Base-by-base conservation (phyloP, 2,888 invertebrate genomes). In the Drosophila ezoana region DNA sequence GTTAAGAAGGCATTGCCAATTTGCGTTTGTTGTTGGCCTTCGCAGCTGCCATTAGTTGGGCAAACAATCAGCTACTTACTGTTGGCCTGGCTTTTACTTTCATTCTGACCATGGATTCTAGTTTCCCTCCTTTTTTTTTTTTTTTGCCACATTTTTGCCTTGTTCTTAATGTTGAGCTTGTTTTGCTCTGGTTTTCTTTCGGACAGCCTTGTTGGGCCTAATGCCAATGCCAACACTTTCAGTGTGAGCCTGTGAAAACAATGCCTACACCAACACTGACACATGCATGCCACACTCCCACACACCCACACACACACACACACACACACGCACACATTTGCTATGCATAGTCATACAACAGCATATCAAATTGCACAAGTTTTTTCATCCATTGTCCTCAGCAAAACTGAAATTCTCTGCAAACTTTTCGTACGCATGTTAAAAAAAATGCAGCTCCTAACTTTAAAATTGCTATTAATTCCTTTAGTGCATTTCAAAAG, bases 191-290 rank as follows among this genome's bases (percentile, higher is more conserved):
- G 56, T 56, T 76, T 71, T 65, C 44, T 82, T 82, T 70, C 40
- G 23, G 66, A 38, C 65, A 75, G 70, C 70, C 83, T 79, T 87
- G 83, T 68, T 72, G 41, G 80, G 83, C 51, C 66, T 88, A 88
- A 82, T 82, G 89, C 76, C 76, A 79, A 45, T 67, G 71, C 76
- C 82, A 88, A 86, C 88, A 82, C 71, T 79, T 79, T 82, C 47
- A 59, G 51, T 70, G 72, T 58, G 53, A 43, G 87, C 80, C 76
- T 65, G 66, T 44, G 58, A 88, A 82, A 82, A 71, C 86, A 81
- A 76, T 58, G 68, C 68, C 57, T 28, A 37, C 28, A 43, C 35
- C 14, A 41, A 38, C 16, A 56, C 11, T 45, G n/a, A 8, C 37
- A 60, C 40, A 49, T 18, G 35, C 18, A 37, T n/a, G n/a, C n/a